Conservation (phyloP, 2,888 invertebrate genomes). For the Latrodectus elegans region DNA sequence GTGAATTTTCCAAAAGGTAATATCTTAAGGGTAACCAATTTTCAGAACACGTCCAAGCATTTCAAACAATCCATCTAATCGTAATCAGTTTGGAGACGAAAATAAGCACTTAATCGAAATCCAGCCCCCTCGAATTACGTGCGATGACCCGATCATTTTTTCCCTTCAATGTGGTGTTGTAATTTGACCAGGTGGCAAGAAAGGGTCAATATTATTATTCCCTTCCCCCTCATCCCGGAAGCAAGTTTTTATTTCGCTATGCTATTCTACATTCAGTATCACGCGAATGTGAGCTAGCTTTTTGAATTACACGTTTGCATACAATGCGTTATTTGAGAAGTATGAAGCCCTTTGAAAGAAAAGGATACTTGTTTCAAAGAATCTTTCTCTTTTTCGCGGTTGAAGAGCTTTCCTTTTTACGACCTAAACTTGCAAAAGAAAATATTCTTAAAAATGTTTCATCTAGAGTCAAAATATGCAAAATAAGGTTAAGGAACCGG, state of each 20-base stretch:
- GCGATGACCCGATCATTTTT: slow-evolving; percentile 37
- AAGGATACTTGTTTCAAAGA: not conserved
- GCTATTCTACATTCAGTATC: slow-evolving; percentile 28
- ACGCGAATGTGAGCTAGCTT: slow-evolving; percentile 31
- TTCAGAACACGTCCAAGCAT: too few relatives aligned
- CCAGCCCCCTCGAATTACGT: slow-evolving; percentile 22
- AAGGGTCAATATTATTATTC: slow-evolving; percentile 27
- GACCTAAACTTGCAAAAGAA: too few relatives aligned
- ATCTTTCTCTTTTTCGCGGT: too few relatives aligned
- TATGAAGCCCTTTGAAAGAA: slow-evolving; percentile 4
- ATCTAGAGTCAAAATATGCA: too few relatives aligned
- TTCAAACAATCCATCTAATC: too few relatives aligned
- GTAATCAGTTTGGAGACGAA: too few relatives aligned
- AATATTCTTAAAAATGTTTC: too few relatives aligned
- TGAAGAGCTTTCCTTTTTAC: too few relatives aligned
- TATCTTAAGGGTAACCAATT: too few relatives aligned
- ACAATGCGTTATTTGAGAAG: slow-evolving; percentile 1
- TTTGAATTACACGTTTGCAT: slow-evolving; percentile 29
- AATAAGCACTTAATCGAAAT: not conserved
- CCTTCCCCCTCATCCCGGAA: slow-evolving; percentile 19
- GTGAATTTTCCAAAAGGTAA: too few relatives aligned
- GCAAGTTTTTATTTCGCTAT: slow-evolving; percentile 24
- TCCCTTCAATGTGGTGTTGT: slow-evolving; percentile 24
- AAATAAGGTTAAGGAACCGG: too few relatives aligned
- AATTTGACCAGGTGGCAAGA: not conserved